Evolutionary conservation across 1,140 invertebrate species (phyloP), one percentile per base, ranked within the genome.

Genomic region (Caenorhabditis brenneri): DNA sequence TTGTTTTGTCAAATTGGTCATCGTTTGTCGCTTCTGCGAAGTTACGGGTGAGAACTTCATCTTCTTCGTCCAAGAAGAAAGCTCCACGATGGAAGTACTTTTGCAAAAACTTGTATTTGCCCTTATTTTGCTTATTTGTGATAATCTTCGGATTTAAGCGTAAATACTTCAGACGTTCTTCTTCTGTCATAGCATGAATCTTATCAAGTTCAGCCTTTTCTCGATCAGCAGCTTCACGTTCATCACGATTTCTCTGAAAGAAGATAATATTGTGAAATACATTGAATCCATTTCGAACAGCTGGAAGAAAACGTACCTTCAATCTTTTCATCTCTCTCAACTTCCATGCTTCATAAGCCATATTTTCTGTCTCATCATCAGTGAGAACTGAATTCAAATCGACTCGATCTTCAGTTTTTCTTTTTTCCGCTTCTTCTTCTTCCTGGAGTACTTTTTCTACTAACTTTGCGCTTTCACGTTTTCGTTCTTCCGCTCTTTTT

Each of bases 51-150:
- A 95, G 95, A 49, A 85, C 84, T 33, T 95, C 94, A 84, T 99
- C 95, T 86, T 99, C 97, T 88, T 95, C 94, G 89, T 98, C 96
- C 93, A 99, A 93, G 91, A 96, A 99, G 93, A 99, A 99, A 0
- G 95, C 97, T 92, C 97, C 98, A 88, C 98, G 94, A 93, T 99
- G 98, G 91, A 97, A 99, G 91, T 99, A 99, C 91, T 99, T 99
- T 92, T 99, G 98, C 84, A 99, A 92, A 92, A 99, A 99, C 91
- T 99, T 99, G 92, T 99, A 99, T 93, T 99, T 99, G 81, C 97
- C 97, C 92, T 99, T 99, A 1, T 89, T 78, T 79, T 86, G 85
- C 78, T 88, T 97, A 92, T 99, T 99, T 1, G 95, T 97, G 39
- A 99, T 93, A 15, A 93, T 83, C 92, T 97, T 97, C 0, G 97